Percentiles rank a stretch among this genome's conserved stretches.
Conservation (phyloP, 2,113 vertebrate species). For the Rhinolophus sinicus region DNA sequence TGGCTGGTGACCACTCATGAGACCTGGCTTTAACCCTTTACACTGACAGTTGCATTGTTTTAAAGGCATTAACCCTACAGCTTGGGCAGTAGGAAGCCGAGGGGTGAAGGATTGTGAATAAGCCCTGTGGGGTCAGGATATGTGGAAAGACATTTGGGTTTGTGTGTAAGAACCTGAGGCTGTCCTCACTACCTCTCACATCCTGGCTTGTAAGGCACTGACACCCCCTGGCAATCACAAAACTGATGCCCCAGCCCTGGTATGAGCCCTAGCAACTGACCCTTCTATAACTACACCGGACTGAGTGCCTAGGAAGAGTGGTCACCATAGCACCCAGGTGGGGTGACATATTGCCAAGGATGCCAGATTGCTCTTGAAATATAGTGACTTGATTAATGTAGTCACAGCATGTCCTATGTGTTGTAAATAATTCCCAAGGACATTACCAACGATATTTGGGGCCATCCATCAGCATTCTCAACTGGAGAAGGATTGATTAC, state of each 20-base stretch:
- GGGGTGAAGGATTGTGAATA: neutral
- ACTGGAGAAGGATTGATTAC: neutral
- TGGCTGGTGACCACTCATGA: neutral
- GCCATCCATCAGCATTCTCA: neutral
- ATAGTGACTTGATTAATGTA: neutral
- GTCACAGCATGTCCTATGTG: neutral
- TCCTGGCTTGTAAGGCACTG: neutral
- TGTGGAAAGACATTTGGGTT: neutral
- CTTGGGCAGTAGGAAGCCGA: neutral
- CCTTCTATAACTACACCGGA: neutral
- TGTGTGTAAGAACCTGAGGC: neutral
- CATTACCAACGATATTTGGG: neutral
- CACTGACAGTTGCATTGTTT: neutral
- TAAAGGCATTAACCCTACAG: neutral
- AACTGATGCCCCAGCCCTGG: neutral
- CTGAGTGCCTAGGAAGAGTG: neutral
- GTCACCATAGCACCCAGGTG: neutral
- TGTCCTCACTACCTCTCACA: neutral
- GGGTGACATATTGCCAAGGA: neutral
- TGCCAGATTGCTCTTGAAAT: neutral
- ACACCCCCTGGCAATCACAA: neutral
- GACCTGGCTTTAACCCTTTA: neutral
- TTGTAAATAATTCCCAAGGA: neutral
- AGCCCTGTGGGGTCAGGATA: neutral
- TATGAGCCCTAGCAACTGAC: neutral